Conservation (phyloP, 2,888 invertebrate genomes). For the Lymantria monacha region DNA sequence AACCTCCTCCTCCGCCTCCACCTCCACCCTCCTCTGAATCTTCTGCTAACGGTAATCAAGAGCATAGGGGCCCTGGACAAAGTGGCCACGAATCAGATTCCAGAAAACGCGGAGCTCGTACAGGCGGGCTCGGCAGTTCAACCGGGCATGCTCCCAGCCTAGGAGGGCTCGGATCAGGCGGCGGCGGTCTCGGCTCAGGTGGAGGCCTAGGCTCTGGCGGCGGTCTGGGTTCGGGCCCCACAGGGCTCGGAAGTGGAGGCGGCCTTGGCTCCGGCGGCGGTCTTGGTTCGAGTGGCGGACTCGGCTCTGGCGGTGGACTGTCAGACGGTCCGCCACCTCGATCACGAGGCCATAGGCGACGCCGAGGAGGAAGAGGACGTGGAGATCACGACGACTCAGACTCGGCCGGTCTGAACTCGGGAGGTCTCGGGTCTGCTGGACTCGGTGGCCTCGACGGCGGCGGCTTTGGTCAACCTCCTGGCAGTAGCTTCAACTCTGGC, state of each 20-base stretch:
- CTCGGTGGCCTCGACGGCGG: conserved; percentile 48
- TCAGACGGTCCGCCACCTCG: conserved; percentile 24
- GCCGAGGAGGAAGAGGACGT: conserved; percentile 72
- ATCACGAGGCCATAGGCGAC: conserved; percentile 51
- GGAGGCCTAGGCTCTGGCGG: conserved; percentile 48
- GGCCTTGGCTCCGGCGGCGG: conserved; percentile 21
- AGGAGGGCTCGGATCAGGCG: conserved; percentile 46
- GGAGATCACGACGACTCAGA: conserved; percentile 59
- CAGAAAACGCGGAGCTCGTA: conserved; percentile 67
- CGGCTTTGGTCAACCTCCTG: conserved; percentile 50
- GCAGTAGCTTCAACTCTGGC: conserved; percentile 61
- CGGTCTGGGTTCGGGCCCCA: conserved; percentile 23
- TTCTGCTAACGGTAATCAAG: conserved; percentile 50
- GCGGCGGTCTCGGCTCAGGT: conserved; percentile 35
- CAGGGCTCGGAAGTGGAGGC: conserved; percentile 26
- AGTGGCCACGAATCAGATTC: conserved; percentile 74
- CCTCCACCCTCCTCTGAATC: conserved; percentile 54
- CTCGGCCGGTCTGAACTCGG: conserved; percentile 39
- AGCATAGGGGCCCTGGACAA: conserved; percentile 62
- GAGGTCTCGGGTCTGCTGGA: conserved; percentile 44
- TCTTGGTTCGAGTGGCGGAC: conserved; percentile 41
- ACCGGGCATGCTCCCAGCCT: conserved; percentile 38
- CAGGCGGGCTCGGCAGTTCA: conserved; percentile 40
- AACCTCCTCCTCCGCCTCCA: conserved; percentile 67
- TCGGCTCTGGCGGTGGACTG: conserved; percentile 44